These are phyloP conservation scores for Apus apus DNA, from an alignment of 2,113 vertebrate genomes.

Conservation along the genomic window DNA sequence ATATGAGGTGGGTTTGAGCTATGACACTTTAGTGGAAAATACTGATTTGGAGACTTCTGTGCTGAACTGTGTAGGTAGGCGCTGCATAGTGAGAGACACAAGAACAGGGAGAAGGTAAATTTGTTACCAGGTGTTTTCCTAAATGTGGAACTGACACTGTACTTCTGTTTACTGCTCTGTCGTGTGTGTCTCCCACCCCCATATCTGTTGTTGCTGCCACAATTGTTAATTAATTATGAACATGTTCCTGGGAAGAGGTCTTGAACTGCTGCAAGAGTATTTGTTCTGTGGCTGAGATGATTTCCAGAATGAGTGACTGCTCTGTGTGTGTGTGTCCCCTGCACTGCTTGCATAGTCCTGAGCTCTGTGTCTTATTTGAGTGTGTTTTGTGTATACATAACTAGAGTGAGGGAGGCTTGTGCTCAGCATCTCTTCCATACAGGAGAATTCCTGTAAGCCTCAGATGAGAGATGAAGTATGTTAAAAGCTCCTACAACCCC, in stretches of 20 bases:
- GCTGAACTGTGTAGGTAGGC: background rate
- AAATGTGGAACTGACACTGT: background rate
- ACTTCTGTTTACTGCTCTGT: background rate
- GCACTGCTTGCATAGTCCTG: background rate
- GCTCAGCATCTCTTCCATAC: background rate
- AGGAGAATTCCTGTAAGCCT: background rate
- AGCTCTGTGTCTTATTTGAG: background rate
- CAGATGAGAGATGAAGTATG: background rate
- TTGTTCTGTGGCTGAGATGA: background rate
- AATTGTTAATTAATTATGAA: background rate
- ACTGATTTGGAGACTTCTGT: background rate
- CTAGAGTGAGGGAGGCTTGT: background rate
- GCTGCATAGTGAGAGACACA: background rate
- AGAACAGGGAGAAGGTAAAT: background rate
- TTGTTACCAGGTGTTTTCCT: background rate
- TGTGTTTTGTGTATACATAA: background rate
- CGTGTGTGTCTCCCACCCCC: background rate
- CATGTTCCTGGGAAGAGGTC: background rate
- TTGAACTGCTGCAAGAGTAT: background rate
- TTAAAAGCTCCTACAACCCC: background rate
- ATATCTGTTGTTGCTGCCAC: background rate
- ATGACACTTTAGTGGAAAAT: background rate
- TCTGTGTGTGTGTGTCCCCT: background rate
- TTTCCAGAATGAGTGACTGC: background rate
- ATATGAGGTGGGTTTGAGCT: background rate